Percentiles rank a stretch among this genome's conserved stretches.
These are phyloP conservation scores for Phania funesta DNA, from an alignment of 2,888 invertebrate genomes.

Conservation along the genomic window DNA sequence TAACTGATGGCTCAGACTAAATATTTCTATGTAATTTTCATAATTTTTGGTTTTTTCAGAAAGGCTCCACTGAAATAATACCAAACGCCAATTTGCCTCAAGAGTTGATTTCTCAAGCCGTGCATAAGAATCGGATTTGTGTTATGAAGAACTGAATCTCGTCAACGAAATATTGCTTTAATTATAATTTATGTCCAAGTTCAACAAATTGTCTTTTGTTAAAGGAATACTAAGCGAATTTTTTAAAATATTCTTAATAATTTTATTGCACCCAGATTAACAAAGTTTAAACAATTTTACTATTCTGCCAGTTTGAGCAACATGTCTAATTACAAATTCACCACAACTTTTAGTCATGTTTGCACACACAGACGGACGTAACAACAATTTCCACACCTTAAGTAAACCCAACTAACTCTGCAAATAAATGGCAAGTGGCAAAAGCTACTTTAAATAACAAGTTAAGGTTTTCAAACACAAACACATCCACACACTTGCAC, in stretches of 20 bases:
- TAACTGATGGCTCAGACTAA: too few relatives aligned
- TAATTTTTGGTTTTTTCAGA: too few relatives aligned
- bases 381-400: constrained; percentile 70
- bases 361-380: constrained; percentile 47
- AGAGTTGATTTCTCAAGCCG: too few relatives aligned
- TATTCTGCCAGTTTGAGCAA: constrained; percentile 43
- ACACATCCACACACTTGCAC: not conserved
- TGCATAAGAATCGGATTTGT: too few relatives aligned
- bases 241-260: not conserved
- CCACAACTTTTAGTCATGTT: constrained; percentile 75
- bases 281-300: constrained; percentile 29
- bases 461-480: constrained; percentile 25
- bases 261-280: constrained; percentile 21
- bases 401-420: constrained; percentile 58
- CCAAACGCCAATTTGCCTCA: too few relatives aligned
- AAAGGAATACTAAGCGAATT: too few relatives aligned
- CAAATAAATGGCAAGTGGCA: constrained; percentile 48
- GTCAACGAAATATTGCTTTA: too few relatives aligned
- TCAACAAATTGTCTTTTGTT: too few relatives aligned
- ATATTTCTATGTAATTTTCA: too few relatives aligned
- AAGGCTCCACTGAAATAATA: too few relatives aligned
- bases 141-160: too few relatives aligned
- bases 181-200: too few relatives aligned
- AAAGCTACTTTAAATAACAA: constrained; percentile 54
- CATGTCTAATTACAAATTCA: constrained; percentile 77